Conservation (phyloP, 2,888 invertebrate species). For the Nomada goodeniana region DNA sequence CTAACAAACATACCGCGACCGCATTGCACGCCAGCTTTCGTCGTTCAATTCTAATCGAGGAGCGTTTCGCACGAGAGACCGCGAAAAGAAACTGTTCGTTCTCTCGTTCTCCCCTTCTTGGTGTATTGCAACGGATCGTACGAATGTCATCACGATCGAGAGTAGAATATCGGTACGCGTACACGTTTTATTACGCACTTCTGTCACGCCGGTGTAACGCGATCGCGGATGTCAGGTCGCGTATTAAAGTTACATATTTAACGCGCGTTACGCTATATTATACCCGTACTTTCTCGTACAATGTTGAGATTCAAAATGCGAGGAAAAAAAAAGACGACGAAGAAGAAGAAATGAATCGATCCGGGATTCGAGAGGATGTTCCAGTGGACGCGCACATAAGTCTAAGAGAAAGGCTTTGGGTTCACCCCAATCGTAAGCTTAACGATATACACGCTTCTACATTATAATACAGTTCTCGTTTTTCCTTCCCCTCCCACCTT, state of each 20-base stretch:
- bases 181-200: too few relatives aligned
- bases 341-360: slow-evolving; percentile 28
- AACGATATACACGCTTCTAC: slow-evolving; percentile 67
- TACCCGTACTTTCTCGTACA: slow-evolving; percentile 42
- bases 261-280: slow-evolving; percentile 32
- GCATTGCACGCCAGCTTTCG: neutral
- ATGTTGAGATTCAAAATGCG: slow-evolving; percentile 26
- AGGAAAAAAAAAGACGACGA: neutral
- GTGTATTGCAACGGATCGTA: too few relatives aligned
- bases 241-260: slow-evolving; percentile 24
- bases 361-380: slow-evolving; percentile 44
- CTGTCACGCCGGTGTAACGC: neutral
- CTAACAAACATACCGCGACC: neutral
- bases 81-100: too few relatives aligned
- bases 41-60: too few relatives aligned
- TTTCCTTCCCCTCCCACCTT: neutral
- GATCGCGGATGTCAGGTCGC: slow-evolving; percentile 18
- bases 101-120: neutral
- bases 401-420: slow-evolving; percentile 77
- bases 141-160: neutral
- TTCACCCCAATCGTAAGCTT: slow-evolving; percentile 67
- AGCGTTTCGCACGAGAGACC: too few relatives aligned
- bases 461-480: slow-evolving; percentile 67
- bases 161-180: neutral
- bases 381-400: slow-evolving; percentile 63